A percentile compares a stretch with the other conserved stretches of the same genome.
Evolutionary conservation across 2,797 vertebrate genomes (phyloP).

Genomic region (Tauraco hartlaubi): DNA sequence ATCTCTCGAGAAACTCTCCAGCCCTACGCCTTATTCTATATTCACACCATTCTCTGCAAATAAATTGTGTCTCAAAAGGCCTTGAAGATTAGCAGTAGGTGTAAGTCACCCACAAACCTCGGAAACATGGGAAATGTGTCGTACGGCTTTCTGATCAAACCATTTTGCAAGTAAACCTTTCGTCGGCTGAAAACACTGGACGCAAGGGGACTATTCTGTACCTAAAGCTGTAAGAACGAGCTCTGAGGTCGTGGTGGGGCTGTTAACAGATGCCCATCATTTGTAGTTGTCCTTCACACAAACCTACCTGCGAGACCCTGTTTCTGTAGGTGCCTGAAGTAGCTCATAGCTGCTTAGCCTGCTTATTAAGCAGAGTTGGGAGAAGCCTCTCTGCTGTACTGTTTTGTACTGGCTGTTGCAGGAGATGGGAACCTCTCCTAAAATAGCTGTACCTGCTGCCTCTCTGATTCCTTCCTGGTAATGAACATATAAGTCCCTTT

Average conservation of each 20-base stretch:
- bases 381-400: neutral
- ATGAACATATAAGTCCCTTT: neutral
- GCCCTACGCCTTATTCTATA: neutral
- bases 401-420: neutral
- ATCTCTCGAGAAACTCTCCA: neutral
- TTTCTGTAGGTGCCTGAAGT: neutral
- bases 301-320: neutral
- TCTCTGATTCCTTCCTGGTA: neutral
- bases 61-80: neutral
- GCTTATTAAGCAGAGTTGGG: neutral
- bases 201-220: neutral
- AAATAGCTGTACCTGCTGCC: neutral
- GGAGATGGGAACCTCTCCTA: neutral
- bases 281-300: neutral
- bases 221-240: neutral
- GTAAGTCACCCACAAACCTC: neutral
- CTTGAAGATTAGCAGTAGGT: neutral
- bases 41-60: neutral
- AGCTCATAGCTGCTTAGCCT: neutral
- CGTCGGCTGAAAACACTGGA: neutral
- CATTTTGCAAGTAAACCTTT: neutral
- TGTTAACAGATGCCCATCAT: neutral
- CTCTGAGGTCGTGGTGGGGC: rapidly evolving
- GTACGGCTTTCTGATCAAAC: neutral
- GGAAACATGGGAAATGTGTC: neutral